Evolutionary conservation across 2,888 invertebrate genomes (phyloP).

Genomic region (Dione vanillae): DNA sequence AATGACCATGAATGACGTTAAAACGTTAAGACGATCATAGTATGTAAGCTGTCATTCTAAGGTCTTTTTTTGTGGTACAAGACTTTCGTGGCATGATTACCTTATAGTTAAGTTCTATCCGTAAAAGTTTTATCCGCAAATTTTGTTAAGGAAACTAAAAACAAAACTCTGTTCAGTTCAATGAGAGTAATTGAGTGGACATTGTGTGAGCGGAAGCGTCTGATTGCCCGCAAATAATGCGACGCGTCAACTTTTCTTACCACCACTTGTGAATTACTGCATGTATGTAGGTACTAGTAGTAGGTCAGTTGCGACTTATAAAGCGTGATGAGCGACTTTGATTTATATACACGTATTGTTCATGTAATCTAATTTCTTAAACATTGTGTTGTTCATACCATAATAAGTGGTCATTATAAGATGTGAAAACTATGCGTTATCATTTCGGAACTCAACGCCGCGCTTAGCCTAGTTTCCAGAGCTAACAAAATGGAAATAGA

Average conservation of each 20-base stretch:
- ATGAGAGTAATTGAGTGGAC: conserved; percentile 47
- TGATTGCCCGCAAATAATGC: conserved; percentile 58
- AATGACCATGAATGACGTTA: no score
- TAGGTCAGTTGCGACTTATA: conserved; percentile 8
- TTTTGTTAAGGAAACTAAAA: conserved; percentile 15
- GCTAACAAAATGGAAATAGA: no score
- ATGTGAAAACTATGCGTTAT: no score
- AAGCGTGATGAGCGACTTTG: background rate
- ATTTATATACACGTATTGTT: background rate
- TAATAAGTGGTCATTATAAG: no score
- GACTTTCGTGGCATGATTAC: background rate
- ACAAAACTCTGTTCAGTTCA: conserved; percentile 38
- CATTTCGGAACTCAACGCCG: no score
- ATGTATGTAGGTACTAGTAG: conserved; percentile 11
- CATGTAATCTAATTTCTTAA: no score
- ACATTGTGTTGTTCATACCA: no score
- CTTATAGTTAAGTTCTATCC: background rate
- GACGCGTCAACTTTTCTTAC: conserved; percentile 60
- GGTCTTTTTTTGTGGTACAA: no score
- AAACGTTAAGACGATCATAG: no score
- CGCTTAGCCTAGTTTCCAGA: no score
- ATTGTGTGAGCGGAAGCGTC: conserved; percentile 61
- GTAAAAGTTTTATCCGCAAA: background rate
- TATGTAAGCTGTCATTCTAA: no score
- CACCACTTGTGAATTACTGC: conserved; percentile 32